Evolutionary conservation across 2,888 invertebrate genomes (phyloP).

Genomic region (Nudaria mundana): DNA sequence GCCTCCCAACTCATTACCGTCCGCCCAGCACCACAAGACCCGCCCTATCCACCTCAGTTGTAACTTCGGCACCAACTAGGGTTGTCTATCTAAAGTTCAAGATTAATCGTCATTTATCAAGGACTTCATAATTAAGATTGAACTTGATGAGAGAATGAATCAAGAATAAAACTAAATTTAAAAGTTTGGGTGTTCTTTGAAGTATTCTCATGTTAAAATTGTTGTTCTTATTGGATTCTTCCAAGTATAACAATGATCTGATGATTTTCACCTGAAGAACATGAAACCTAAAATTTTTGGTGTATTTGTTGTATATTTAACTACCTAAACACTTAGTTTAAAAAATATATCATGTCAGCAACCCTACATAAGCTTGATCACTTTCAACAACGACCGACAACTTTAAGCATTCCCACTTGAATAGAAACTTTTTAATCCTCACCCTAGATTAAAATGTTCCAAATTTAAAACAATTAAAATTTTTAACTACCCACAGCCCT

Average conservation of each 20-base stretch:
- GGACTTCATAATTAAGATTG: no score
- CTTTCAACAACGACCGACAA: constrained; percentile 36
- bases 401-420: constrained; percentile 46
- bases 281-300: no score
- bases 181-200: no score
- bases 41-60: constrained; percentile 57
- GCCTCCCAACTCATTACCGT: constrained; percentile 64
- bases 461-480: constrained; percentile 35
- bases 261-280: no score
- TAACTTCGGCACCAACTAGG: constrained; percentile 50
- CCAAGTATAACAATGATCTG: no score
- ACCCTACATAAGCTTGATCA: constrained; percentile 28
- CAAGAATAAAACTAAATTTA: no score
- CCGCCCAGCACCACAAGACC: constrained; percentile 62
- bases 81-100: no score
- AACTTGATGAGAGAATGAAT: no score
- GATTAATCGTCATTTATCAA: no score
- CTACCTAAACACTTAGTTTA: not conserved
- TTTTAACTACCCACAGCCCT: constrained; percentile 49
- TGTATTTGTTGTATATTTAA: not conserved
- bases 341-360: constrained; percentile 11
- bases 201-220: no score
- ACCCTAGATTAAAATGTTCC: constrained; percentile 39
- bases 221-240: no score
- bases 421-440: constrained; percentile 33